These are phyloP conservation scores for Phaethornis superciliosus DNA, from an alignment of 2,113 vertebrate genomes.

Conservation along the genomic window DNA sequence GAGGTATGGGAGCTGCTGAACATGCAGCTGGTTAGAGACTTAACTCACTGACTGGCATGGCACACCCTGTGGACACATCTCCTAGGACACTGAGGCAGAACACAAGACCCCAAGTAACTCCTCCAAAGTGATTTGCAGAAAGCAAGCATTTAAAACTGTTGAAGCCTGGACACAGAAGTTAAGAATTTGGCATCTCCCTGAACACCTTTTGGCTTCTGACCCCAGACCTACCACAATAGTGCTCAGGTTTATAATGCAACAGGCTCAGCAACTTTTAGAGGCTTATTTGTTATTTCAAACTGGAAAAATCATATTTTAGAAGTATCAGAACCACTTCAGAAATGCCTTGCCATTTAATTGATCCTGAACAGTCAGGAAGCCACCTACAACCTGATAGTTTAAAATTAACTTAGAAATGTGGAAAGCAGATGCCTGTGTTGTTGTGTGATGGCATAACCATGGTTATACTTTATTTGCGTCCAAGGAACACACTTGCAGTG, in stretches of 20 bases:
- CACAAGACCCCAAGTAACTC: neutral
- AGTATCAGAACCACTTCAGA: neutral
- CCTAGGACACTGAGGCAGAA: neutral
- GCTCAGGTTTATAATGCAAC: neutral
- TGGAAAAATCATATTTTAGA: neutral
- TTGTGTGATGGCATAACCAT: fast-evolving
- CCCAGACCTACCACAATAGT: neutral
- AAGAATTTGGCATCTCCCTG: neutral
- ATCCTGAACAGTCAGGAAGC: neutral
- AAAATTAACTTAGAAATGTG: fast-evolving
- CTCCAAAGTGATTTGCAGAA: neutral
- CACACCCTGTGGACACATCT: fast-evolving
- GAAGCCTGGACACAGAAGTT: neutral
- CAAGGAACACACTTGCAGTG: neutral
- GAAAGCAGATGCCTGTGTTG: neutral
- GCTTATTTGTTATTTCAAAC: neutral
- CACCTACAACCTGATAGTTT: neutral
- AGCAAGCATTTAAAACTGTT: fast-evolving
- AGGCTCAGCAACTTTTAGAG: neutral
- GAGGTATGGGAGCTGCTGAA: neutral
- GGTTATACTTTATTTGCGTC: neutral
- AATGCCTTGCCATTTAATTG: neutral
- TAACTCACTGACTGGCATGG: neutral
- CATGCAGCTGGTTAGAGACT: fast-evolving
- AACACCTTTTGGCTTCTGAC: neutral